phyloP scores from a whole-genome alignment of 2,888 invertebrate species.

The Endotricha flammealis region DNA sequence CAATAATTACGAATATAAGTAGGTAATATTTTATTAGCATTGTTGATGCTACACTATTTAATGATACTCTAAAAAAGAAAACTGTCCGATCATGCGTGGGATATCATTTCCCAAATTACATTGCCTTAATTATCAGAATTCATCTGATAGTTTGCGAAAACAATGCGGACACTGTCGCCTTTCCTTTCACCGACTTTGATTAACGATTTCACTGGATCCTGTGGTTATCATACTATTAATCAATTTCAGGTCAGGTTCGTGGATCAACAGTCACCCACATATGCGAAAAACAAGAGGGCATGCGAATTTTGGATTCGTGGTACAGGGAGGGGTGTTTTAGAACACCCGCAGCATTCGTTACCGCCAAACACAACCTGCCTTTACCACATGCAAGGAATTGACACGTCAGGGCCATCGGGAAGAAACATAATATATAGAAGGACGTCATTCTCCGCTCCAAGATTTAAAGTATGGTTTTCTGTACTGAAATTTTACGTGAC shows the following conservation, averaged over 20 bases:
- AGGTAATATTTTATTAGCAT: too few relatives aligned
- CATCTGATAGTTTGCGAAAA: constrained; percentile 14
- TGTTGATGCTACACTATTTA: too few relatives aligned
- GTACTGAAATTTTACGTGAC: constrained; percentile 91
- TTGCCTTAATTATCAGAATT: background rate
- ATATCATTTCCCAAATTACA: constrained; percentile 6
- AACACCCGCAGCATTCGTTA: constrained; percentile 90
- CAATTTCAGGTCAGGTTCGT: constrained; percentile 87
- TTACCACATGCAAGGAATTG: constrained; percentile 86
- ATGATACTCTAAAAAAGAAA: too few relatives aligned
- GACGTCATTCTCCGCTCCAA: constrained; percentile 80
- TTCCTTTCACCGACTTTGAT: constrained; percentile 24
- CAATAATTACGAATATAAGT: too few relatives aligned
- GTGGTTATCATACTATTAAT: constrained; percentile 39
- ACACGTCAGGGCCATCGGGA: constrained; percentile 78
- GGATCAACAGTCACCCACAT: constrained; percentile 89
- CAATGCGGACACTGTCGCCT: constrained; percentile 19
- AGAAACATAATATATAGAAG: constrained; percentile 75
- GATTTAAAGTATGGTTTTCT: constrained; percentile 91
- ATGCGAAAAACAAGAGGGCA: constrained; percentile 88
- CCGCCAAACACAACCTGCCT: constrained; percentile 93
- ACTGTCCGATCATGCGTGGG: background rate
- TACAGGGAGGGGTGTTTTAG: constrained; percentile 86
- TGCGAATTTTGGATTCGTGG: constrained; percentile 93
- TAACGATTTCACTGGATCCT: constrained; percentile 23